Evolutionary conservation across 92 coral and sea anemone species (phyloP), one percentile per base, ranked within the genome.

Genomic region (Epizoanthus stellaris): DNA sequence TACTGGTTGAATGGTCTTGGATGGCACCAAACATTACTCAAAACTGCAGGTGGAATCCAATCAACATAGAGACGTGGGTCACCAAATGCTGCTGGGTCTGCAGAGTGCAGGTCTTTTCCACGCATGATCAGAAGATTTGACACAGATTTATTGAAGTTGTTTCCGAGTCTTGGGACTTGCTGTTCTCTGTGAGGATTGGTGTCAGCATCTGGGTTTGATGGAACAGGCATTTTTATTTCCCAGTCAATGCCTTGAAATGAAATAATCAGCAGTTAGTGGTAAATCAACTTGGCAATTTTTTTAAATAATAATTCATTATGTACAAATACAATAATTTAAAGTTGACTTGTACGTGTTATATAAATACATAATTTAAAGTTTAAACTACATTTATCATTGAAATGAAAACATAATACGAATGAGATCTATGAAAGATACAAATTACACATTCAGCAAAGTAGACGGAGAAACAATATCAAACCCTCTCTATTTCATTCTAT

Each of bases 121-220:
- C 99, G 95, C 81, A 97, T 90, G 62, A 97, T 86, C 2, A 94
- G 74, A 81, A 92, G 88, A 77, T 97, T 97, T 16, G 99, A 93
- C 53, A 97, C 70, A 0, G 99, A 94, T 73, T 94, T 97, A 82
- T 94, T 97, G 79, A 94, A 91, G 53, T 85, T 85, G 25, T 57
- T 87, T 76, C 81, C 82, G 40, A 82, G 70, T 39, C 88, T 85
- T 75, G 86, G 88, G 17, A 63, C 56, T 63, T 79, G 70, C 73
- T 81, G 73, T 49, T 85, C 86, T 47, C 83, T 85, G 34, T 72
- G 89, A 58, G 82, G 90, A 80, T 58, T 62, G 67, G 63, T 81
- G 25, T 74, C 89, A 59, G 77, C 80, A 62, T 95, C 90, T 21
- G 87, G 87, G 80, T 75, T 88, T 30, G 84, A 87, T 54, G 82